Base-by-base conservation (phyloP, 2,888 invertebrate species). In the Seira musarum region DNA sequence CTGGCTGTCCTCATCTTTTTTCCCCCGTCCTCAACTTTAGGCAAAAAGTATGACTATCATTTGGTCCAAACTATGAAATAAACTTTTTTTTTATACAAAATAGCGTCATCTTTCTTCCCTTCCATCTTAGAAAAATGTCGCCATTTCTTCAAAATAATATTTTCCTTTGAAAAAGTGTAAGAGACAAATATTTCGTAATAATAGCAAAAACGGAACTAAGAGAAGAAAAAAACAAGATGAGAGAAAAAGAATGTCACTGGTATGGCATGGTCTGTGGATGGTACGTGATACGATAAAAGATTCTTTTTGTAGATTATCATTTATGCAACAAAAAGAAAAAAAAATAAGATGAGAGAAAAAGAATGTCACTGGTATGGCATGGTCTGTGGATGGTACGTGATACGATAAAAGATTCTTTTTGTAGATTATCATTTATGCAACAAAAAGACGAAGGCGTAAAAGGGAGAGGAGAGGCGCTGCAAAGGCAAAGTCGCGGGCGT, bases 251-350 rank as follows among this genome's bases (percentile, higher is more conserved):
- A 68, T 67, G 35, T 24, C 67, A 15, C 17, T 21, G 25, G 25
- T 57, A 57, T 53, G 30, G n/a, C n/a, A n/a, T n/a, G n/a, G n/a
- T n/a, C n/a, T 68, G 22, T 46, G 21, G 13, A 15, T 25, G 30
- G 73, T 30, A 75, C 75, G 75, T 75, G 75, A 75, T 63, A 49
- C 57, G 67, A 75, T 75, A 68, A 68, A 75, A n/a, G 75, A 75
- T 75, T 57, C 46, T n/a, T n/a, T n/a, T n/a, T n/a, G n/a, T 49
- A 35, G 61, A 49, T 19, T 30, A 75, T 67, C 61, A 63, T 63
- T 30, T 75, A 68, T 75, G 61, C 67, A 68, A 68, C 57, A 66
- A 60, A 65, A 64, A 65, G 73, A 73, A 25, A 46, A 65, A 30
- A 66, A 66, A 65, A n/a, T n/a, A n/a, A n/a, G n/a, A n/a, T n/a